Conservation (phyloP, 1,140 invertebrate species). For the Calosoma granatense region DNA sequence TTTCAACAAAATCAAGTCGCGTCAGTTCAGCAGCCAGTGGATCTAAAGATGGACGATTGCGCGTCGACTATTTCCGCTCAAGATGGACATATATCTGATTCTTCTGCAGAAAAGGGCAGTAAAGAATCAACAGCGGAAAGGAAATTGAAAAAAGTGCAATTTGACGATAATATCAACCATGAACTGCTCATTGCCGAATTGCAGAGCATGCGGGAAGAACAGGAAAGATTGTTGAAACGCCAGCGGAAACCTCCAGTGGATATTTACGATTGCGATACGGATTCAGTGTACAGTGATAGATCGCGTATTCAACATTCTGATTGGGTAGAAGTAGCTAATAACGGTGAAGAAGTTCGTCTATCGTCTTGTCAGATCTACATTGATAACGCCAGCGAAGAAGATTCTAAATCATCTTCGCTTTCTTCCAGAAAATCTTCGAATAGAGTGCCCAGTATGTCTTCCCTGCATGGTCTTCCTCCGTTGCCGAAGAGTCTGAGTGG, state of each 20-base stretch:
- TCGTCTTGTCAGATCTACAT: conserved; percentile 38
- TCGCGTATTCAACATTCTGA: conserved; percentile 35
- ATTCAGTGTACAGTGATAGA: conserved; percentile 19
- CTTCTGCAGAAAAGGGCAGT: conserved; percentile 10
- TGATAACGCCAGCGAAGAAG: conserved; percentile 17
- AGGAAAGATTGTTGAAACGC: conserved; percentile 33
- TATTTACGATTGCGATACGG: conserved; percentile 17
- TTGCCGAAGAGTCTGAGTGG: conserved; percentile 74
- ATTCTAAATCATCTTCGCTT: conserved; percentile 21
- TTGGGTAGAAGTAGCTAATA: conserved; percentile 35
- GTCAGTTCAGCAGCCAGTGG: not conserved
- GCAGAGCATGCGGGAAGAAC: conserved; percentile 40
- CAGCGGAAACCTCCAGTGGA: conserved; percentile 26
- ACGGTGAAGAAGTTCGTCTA: conserved; percentile 31
- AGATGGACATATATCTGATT: conserved; percentile 12
- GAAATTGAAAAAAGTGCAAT: conserved; percentile 25
- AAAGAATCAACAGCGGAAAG: conserved; percentile 31
- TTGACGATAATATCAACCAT: conserved; percentile 46
- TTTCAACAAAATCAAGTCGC: not conserved
- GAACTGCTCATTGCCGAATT: conserved; percentile 47
- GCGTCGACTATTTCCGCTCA: too few species aligned
- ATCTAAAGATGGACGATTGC: not conserved
- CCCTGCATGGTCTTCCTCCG: conserved; percentile 65
- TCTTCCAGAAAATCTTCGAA: conserved; percentile 22
- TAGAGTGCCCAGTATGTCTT: conserved; percentile 44